These are phyloP conservation scores for Bucorvus abyssinicus DNA, from an alignment of 2,797 vertebrate species.

Conservation along the genomic window DNA sequence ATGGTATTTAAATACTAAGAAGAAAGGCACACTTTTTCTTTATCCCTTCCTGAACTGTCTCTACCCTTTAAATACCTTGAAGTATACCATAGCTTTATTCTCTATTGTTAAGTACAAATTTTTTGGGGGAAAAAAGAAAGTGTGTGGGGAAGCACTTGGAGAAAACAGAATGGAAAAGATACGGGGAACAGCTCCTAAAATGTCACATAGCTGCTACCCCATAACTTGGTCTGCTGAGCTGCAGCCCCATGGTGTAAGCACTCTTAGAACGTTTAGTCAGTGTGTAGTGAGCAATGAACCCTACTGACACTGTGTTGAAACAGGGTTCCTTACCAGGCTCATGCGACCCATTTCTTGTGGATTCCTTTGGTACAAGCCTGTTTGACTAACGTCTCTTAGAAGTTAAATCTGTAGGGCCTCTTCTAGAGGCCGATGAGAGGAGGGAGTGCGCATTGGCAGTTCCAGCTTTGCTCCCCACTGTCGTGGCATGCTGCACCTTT, in stretches of 20 bases:
- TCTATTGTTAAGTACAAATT: neutral
- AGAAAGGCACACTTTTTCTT: neutral
- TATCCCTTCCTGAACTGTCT: neutral
- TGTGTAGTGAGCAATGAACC: neutral
- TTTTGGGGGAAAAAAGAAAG: rapidly evolving
- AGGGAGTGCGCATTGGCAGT: rapidly evolving
- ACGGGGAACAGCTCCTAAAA: neutral
- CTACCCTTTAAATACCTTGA: neutral
- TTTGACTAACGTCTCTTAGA: neutral
- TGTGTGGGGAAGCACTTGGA: neutral
- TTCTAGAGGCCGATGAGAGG: neutral
- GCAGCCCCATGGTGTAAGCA: neutral
- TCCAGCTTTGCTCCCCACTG: rapidly evolving
- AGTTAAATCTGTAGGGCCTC: neutral
- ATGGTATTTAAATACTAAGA: neutral
- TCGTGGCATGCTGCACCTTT: neutral
- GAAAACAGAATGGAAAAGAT: neutral
- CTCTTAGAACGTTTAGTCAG: neutral
- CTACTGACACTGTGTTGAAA: neutral
- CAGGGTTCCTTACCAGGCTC: neutral
- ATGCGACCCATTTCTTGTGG: neutral
- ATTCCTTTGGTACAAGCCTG: neutral
- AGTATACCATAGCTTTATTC: neutral
- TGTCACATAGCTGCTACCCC: neutral
- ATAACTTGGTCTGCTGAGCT: neutral